phyloP scores from a whole-genome alignment of 2,113 vertebrate species.

The Smithornis capensis region DNA sequence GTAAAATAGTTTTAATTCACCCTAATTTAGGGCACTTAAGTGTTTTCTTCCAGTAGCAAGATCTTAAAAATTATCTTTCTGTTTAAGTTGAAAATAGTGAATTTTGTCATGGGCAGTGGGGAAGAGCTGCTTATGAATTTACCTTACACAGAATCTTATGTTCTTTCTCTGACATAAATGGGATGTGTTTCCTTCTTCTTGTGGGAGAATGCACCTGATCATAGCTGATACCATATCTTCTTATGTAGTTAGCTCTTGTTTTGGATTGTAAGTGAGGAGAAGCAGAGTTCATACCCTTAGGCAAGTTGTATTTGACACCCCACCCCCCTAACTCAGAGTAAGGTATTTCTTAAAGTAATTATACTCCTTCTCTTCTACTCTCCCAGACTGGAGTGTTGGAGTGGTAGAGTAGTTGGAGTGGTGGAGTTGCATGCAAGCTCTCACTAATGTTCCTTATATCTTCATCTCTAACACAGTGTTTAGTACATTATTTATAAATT shows the following conservation, averaged over 20 bases:
- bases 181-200: background rate
- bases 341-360: background rate
- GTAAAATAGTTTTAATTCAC: background rate
- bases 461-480: background rate
- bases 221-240: background rate
- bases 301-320: background rate
- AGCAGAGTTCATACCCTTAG: background rate
- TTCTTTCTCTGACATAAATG: background rate
- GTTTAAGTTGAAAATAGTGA: background rate
- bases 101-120: background rate
- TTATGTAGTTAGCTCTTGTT: background rate
- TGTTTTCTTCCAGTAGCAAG: background rate
- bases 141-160: rapidly evolving
- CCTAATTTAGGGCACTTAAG: background rate
- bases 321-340: rapidly evolving
- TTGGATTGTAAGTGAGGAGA: background rate
- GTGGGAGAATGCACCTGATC: background rate
- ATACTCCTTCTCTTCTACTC: background rate
- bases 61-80: background rate
- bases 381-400: background rate
- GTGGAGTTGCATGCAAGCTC: background rate
- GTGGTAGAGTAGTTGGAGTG: background rate
- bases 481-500: background rate
- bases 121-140: background rate
- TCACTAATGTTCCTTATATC: background rate